Conservation (phyloP, 2,888 invertebrate genomes). For the Stenodera caucasica region DNA sequence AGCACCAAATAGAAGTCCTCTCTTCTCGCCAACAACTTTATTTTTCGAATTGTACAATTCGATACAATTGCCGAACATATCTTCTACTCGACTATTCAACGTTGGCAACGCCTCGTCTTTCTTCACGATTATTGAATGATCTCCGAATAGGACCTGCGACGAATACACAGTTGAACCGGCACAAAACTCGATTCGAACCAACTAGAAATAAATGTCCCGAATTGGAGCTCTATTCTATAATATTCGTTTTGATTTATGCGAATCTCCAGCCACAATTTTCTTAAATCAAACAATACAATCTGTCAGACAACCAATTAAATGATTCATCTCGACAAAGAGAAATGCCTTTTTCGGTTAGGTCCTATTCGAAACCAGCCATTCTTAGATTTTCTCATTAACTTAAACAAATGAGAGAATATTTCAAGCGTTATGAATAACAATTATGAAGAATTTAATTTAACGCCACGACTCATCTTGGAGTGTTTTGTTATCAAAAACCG, state of each 20-base stretch:
- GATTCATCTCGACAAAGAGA: slow-evolving; percentile 40
- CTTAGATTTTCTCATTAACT: slow-evolving; percentile 47
- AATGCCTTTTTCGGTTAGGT: slow-evolving; percentile 30
- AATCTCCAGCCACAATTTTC: too few relatives aligned
- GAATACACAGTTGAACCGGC: too few relatives aligned
- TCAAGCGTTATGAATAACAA: slow-evolving; percentile 44
- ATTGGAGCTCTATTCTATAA: too few relatives aligned
- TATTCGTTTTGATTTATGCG: too few relatives aligned
- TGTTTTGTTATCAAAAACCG: slow-evolving; percentile 5
- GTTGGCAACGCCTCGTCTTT: background rate
- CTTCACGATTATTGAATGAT: slow-evolving; percentile 24
- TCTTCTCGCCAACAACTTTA: slow-evolving; percentile 37
- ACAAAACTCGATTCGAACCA: too few relatives aligned
- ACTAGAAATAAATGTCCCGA: too few relatives aligned
- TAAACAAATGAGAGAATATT: slow-evolving; percentile 43
- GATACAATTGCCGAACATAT: slow-evolving; percentile 34
- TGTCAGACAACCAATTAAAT: slow-evolving; percentile 46
- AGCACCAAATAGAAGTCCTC: slow-evolving; percentile 44
- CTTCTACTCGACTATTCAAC: background rate
- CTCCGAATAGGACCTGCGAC: background rate
- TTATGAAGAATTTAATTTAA: slow-evolving; percentile 41
- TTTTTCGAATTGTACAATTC: slow-evolving; percentile 42
- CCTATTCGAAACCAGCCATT: slow-evolving; percentile 27
- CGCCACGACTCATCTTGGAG: slow-evolving; percentile 20
- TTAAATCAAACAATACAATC: slow-evolving; percentile 42